Evolutionary conservation across 2,888 invertebrate species (phyloP), one percentile per base, ranked within the genome.

Genomic region (Thera obeliscata): DNA sequence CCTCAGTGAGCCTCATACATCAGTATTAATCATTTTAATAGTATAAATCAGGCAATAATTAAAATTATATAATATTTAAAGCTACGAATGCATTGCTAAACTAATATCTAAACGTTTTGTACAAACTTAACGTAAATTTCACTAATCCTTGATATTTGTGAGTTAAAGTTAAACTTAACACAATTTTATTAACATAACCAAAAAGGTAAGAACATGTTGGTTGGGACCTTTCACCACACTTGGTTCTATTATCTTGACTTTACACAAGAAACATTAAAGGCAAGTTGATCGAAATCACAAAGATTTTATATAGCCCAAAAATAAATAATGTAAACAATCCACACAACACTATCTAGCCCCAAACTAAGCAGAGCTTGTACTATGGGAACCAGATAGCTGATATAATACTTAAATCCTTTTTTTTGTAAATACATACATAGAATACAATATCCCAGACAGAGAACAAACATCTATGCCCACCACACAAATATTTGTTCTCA

Each of bases 1-100:
- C 43, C 8, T 9, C 43, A 2, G 6, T 2, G 8, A 46, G 43
- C 9, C 43, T 36, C 22, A 50, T 36, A 36, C 35, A 33, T 36
- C n/a, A 35, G 35, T 2, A 36, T 55, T 36, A 33, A 33, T 33
- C 2, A 9, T 52, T 33, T 52, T 52, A 52, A 33, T 52, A 52
- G 52, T 3, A 52, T 52, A 33, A 33, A 52, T 52, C 52, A 50
- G 59, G 49, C 59, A 59, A 22, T 22, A 22, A 22, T 22, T 22
- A 22, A 59, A 62, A 62, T 48, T 38, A 56, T 62, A 5, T 38
- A 56, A 56, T 22, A 22, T 56, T 54, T 59, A 59, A 59, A 59
- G 59, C 59, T 49, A 59, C n/a, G 22, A 36, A 55, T 11, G 35
- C 35, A 35, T 55, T 41, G 7, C 41, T 38, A 38, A 46, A 46